Conservation (phyloP, 2,113 vertebrate genomes). For the Oryzias celebensis region DNA sequence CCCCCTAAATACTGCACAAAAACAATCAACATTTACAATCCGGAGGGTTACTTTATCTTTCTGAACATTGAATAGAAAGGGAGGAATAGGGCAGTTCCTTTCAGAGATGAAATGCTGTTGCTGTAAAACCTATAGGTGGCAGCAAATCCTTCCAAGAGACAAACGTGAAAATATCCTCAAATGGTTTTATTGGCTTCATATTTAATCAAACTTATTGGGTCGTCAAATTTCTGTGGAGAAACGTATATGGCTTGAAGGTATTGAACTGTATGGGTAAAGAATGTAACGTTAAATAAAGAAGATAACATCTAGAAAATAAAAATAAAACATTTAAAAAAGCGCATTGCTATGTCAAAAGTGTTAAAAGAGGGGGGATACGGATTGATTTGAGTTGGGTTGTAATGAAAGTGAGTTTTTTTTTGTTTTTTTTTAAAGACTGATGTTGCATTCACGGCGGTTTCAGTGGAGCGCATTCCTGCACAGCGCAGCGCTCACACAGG, state of each 20-base stretch:
- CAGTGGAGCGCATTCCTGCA: conserved; percentile 78
- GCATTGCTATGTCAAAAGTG: too few relatives aligned
- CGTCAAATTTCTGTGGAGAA: rapidly evolving
- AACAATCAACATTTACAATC: too few relatives aligned
- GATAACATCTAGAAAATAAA: too few relatives aligned
- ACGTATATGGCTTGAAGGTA: not conserved
- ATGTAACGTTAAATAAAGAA: too few relatives aligned
- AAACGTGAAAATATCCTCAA: not conserved
- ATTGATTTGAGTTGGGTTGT: too few relatives aligned
- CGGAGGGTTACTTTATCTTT: too few relatives aligned
- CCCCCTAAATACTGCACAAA: too few relatives aligned
- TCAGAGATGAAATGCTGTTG: not conserved
- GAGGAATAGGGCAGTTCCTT: too few relatives aligned
- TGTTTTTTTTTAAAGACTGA: conserved; percentile 6
- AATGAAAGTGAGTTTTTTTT: conserved; percentile 3
- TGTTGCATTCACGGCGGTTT: conserved; percentile 59
- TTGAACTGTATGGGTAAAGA: not conserved
- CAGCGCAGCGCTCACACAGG: conserved; percentile 57
- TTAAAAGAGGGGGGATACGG: not conserved
- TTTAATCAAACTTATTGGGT: not conserved
- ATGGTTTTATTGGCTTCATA: not conserved
- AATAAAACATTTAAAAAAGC: too few relatives aligned
- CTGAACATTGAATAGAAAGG: too few relatives aligned
- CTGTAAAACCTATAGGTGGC: conserved; percentile 38
- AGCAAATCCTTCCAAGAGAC: conserved; percentile 17